phyloP scores from a whole-genome alignment of 2,797 vertebrate genomes.

The Mus spretus region DNA sequence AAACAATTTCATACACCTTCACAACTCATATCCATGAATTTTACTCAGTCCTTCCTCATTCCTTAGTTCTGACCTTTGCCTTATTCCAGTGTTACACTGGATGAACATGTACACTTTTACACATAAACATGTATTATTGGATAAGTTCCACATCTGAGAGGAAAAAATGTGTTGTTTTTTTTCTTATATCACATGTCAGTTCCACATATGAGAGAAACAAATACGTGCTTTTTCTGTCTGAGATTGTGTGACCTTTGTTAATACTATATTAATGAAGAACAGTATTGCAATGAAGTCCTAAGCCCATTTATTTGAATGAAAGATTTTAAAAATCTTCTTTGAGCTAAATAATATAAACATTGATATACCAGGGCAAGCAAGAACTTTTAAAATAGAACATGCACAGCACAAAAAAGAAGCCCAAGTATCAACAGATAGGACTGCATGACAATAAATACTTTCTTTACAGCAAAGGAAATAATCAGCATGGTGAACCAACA shows the following conservation, averaged over 20 bases:
- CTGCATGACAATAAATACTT: background rate
- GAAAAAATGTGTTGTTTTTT: background rate
- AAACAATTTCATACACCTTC: background rate
- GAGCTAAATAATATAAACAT: too few species aligned
- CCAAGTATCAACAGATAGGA: background rate
- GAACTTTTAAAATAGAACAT: background rate
- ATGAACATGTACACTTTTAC: background rate
- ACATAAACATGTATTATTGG: background rate
- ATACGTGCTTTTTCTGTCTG: background rate
- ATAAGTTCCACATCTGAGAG: background rate
- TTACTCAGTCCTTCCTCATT: background rate
- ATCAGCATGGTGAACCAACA: background rate
- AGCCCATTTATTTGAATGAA: background rate
- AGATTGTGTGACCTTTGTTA: background rate
- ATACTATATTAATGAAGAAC: background rate
- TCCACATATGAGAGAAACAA: background rate
- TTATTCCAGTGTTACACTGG: background rate
- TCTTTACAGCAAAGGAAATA: background rate
- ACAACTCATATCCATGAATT: background rate
- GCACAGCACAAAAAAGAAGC: background rate
- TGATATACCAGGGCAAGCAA: background rate
- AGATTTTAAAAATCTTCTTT: background rate
- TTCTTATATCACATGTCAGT: too few species aligned
- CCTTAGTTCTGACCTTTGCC: too few species aligned
- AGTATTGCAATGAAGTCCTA: background rate